Base-by-base conservation (phyloP, 2,797 vertebrate species). In the Crenuchus spilurus region DNA sequence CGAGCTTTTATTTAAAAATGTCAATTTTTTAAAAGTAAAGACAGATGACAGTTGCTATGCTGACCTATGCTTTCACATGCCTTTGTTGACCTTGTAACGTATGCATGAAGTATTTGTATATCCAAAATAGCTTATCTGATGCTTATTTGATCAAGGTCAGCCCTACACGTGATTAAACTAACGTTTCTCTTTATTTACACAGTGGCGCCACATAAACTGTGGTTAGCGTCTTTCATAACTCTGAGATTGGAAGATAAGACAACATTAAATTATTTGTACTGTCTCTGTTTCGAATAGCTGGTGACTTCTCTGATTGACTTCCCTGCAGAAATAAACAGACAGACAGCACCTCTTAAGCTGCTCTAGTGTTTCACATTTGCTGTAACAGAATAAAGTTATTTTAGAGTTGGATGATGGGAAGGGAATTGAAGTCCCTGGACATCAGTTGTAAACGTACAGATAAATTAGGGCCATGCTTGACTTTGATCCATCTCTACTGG, bases 381-480 rank as follows among this genome's bases (percentile, higher is more conserved):
- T 28, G 37, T 68, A 54, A 54, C 51, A 24, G 22, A 39, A 69
- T n/a, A 10, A 26, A 42, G 33, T 54, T 68, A 31, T 30, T 57
- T 44, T 8, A 20, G 13, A 61, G 22, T 18, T 52, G n/a, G 31
- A 44, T 2, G 9, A 41, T 10, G 16, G 48, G 9, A 52, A 2
- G n/a, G 31, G n/a, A n/a, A n/a, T n/a, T n/a, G n/a, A n/a, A n/a
- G n/a, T 39, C 55, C 14, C 55, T 60, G 35, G 54, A 48, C 57
- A 28, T 69, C n/a, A 20, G 52, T 22, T 58, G 28, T 62, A 72
- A 51, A 61, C 49, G 57, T 51, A 24, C 9, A 31, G 69, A 71
- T 61, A 49, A 58, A 71, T 71, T 33, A 71, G 14, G 61, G 55
- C 30, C 35, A 20, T 33, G 31, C 37, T 4, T 37, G 48, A 57